These are phyloP conservation scores for Porites australiensis DNA, from an alignment of 64 coral and sea anemone genomes.

Conservation along the genomic window DNA sequence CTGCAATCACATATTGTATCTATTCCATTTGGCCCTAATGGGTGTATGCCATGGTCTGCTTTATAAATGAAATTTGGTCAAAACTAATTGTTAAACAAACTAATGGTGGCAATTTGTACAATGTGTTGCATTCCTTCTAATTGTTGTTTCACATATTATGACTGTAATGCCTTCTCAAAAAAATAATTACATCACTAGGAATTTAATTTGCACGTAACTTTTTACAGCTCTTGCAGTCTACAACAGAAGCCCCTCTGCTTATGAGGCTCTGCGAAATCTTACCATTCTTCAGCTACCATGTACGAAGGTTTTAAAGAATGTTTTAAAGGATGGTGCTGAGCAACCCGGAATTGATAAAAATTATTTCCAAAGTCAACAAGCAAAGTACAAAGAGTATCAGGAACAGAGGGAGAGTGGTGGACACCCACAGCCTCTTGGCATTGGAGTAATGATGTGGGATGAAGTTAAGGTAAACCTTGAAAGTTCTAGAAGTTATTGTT, in stretches of 20 bases:
- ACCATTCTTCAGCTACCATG: background rate
- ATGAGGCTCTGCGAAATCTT: background rate
- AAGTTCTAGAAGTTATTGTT: no score
- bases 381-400: background rate
- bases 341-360: background rate
- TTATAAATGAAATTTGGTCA: no score
- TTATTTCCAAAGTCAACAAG: background rate
- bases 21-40: no score
- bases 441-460: slow-evolving; percentile 21
- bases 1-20: no score
- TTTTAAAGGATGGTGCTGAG: background rate
- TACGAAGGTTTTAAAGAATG: background rate
- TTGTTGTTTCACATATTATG: no score
- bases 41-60: no score
- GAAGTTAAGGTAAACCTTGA: background rate
- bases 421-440: background rate
- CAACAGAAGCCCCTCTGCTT: background rate
- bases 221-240: background rate
- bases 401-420: background rate
- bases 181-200: no score
- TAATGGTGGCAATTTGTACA: no score
- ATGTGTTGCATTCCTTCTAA: no score
- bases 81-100: no score
- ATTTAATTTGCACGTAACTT: no score
- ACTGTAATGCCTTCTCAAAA: no score